A percentile compares a stretch with the other conserved stretches of the same genome.
Evolutionary conservation across 2,888 invertebrate species (phyloP).

Genomic region (Platypus cylindrus): DNA sequence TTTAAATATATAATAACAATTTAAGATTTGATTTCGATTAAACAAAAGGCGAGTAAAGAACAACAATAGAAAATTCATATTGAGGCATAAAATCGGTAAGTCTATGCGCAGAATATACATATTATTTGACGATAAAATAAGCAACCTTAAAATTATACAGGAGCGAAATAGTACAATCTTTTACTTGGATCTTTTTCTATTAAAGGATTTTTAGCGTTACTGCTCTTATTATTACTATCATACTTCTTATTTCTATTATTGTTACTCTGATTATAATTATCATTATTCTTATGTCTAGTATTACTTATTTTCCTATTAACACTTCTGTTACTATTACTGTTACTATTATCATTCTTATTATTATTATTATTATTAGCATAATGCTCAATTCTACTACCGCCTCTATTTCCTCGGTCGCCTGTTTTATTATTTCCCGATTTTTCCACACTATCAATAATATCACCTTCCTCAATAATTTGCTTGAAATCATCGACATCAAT

Average conservation of each 20-base stretch:
- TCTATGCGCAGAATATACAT: no score
- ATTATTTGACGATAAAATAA: no score
- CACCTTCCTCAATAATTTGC: constrained; percentile 13
- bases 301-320: no score
- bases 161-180: constrained; percentile 32
- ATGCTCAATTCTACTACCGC: constrained; percentile 6
- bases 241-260: not conserved
- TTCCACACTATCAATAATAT: constrained; percentile 8
- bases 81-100: no score
- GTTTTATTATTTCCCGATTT: not conserved
- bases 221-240: not conserved
- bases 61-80: no score
- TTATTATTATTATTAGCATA: not conserved
- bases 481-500: constrained; percentile 9
- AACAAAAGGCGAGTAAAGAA: no score
- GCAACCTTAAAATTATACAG: constrained; percentile 11
- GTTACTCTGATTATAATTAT: not conserved
- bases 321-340: not conserved
- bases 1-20: no score
- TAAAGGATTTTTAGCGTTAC: constrained; percentile 13
- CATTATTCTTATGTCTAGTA: not conserved
- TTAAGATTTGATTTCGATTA: no score
- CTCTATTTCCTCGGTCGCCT: constrained; percentile 4
- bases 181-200: constrained; percentile 33
- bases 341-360: not conserved